Evolutionary conservation across 2,888 invertebrate genomes (phyloP), one percentile per base, ranked within the genome.

Genomic region (Neocrepidodera transversa): DNA sequence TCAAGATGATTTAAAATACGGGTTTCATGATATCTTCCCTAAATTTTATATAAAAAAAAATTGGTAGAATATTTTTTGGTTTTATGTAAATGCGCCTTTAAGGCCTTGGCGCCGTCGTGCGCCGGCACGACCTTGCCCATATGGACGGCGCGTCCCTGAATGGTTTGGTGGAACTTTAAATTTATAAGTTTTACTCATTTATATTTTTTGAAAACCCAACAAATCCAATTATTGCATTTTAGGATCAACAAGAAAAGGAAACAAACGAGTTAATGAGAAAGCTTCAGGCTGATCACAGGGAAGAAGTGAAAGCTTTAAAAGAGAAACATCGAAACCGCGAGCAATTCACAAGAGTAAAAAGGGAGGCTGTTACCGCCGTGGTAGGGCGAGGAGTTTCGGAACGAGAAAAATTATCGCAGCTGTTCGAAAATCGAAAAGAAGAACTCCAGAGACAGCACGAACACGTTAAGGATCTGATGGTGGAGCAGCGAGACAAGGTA

Each of bases 331-430:
- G 91, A 69, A 95, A 97, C 79, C 91, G 95, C 71, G 95, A 93
- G 68, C 97, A 97, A 78, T 84, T 96, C 70, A 88, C 90, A 63
- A 84, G 93, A 75, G 90, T 92, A 78, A 94, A 93, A 78, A 82
- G 95, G 74, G 90, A 95, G 83, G 93, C 95, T 2, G 86, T 86
- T 45, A 86, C 85, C 61, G 85, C 88, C 71, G 89, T 95, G 5
- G 95, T 97, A 65, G 92, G 92, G 72, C 88, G 92, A 63, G 96
- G 95, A 36, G 96, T 96, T 48, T 88, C 90, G 62, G 96, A 96
- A 80, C 87, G 95, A 59, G 90, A 91, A 65, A 87, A 91, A 57
- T 83, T 94, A 71, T 89, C 88, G 68, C 86, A 89, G 75, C 83
- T 88, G 64, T 92, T 89, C 76, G 90, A 93, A 68, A 86, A 86